phyloP scores from a whole-genome alignment of 1,140 invertebrate species.

The Mamestra configurata region DNA sequence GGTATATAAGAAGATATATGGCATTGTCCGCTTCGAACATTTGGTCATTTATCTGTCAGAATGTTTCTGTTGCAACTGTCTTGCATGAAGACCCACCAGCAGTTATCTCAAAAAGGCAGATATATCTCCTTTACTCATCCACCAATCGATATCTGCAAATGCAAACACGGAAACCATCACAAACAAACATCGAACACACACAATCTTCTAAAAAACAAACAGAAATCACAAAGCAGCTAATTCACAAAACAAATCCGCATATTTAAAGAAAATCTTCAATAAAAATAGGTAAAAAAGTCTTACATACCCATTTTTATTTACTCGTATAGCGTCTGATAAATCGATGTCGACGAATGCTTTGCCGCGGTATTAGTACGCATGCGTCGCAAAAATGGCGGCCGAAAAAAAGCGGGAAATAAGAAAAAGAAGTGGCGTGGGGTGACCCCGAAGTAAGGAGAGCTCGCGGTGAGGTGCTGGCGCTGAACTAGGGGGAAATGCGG shows the following conservation, averaged over 20 bases:
- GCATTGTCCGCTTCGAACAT: no score
- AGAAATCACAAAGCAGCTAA: slow-evolving; percentile 9
- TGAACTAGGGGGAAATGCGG: slow-evolving; percentile 40
- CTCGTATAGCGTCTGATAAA: slow-evolving; percentile 71
- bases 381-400: slow-evolving; percentile 83
- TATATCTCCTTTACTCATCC: no score
- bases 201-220: background rate
- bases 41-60: no score
- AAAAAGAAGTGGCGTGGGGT: slow-evolving; percentile 79
- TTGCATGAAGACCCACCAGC: background rate
- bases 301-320: slow-evolving; percentile 75
- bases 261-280: slow-evolving; percentile 38
- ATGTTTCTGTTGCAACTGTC: no score
- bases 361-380: slow-evolving; percentile 68
- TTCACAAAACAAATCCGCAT: slow-evolving; percentile 17
- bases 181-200: background rate
- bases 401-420: slow-evolving; percentile 84
- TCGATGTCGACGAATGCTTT: slow-evolving; percentile 74
- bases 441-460: slow-evolving; percentile 73
- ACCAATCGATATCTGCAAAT: background rate
- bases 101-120: no score
- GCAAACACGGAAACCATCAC: background rate
- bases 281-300: slow-evolving; percentile 31
- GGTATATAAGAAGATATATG: no score
- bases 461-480: slow-evolving; percentile 62